Conservation (phyloP, 2,888 invertebrate genomes). For the Amaurobius ferox region DNA sequence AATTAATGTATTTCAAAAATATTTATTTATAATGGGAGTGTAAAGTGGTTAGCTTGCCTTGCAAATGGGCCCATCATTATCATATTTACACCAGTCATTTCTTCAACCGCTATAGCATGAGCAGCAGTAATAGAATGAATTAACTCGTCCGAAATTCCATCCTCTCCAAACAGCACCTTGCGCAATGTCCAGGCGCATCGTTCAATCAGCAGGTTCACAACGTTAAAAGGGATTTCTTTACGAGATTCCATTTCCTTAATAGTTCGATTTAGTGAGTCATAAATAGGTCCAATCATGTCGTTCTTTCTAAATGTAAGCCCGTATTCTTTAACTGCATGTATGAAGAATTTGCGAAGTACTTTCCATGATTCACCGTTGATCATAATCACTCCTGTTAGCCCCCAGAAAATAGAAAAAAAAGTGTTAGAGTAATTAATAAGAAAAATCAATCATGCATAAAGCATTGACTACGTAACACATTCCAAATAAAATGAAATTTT, state of each 20-base stretch:
- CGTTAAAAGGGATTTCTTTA: conserved; percentile 9
- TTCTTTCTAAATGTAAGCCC: not conserved
- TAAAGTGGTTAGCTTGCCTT: too few species aligned
- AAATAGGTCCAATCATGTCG: conserved; percentile 17
- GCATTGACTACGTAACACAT: too few species aligned
- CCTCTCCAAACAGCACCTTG: conserved; percentile 19
- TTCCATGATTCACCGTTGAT: not conserved
- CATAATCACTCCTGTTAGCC: not conserved
- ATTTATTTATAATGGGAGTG: too few species aligned
- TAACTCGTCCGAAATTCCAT: conserved; percentile 4
- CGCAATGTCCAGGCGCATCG: conserved; percentile 16
- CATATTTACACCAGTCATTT: not conserved
- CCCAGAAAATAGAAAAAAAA: too few species aligned
- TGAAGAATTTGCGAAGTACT: not conserved
- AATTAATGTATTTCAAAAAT: too few species aligned
- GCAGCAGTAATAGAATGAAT: conserved; percentile 11
- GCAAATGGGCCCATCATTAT: conserved; percentile 9
- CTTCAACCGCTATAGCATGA: not conserved
- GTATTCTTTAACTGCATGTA: not conserved
- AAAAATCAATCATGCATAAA: too few species aligned
- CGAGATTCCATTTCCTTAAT: not conserved
- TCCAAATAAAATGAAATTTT: too few species aligned
- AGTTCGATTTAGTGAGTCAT: conserved; percentile 15
- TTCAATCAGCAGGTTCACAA: not conserved
- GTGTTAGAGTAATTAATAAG: too few species aligned